A percentile compares a stretch with the other conserved stretches of the same genome.
Evolutionary conservation across 2,113 vertebrate species (phyloP).

Genomic region (Accipiter virgatus): DNA sequence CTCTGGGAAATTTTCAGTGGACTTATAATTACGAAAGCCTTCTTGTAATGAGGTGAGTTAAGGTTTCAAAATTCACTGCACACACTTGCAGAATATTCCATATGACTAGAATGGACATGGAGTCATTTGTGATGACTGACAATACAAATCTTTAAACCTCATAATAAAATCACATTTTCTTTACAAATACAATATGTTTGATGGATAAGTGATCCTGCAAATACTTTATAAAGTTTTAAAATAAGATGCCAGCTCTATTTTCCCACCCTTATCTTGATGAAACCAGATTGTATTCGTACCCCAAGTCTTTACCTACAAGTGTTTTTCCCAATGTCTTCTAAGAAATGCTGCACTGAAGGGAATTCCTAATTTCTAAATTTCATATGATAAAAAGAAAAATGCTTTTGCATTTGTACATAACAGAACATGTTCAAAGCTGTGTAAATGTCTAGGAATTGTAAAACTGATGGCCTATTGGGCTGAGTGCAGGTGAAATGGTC

Average conservation of each 20-base stretch:
- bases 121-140: background rate
- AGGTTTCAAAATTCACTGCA: background rate
- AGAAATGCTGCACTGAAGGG: background rate
- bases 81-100: background rate
- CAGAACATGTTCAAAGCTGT: background rate
- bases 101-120: background rate
- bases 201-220: background rate
- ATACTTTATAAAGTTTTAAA: background rate
- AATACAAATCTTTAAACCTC: background rate
- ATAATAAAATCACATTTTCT: background rate
- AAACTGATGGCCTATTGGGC: background rate
- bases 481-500: background rate
- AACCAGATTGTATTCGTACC: background rate
- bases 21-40: background rate
- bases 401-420: background rate
- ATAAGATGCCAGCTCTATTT: background rate
- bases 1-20: background rate
- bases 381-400: rapidly evolving
- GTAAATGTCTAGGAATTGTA: background rate
- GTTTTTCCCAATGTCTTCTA: background rate
- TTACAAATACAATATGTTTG: background rate
- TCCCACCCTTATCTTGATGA: background rate
- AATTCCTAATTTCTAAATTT: background rate
- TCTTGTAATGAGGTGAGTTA: background rate
- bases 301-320: background rate